These are phyloP conservation scores for Blastobasis lacticolella DNA, from an alignment of 2,888 invertebrate genomes.

Conservation along the genomic window DNA sequence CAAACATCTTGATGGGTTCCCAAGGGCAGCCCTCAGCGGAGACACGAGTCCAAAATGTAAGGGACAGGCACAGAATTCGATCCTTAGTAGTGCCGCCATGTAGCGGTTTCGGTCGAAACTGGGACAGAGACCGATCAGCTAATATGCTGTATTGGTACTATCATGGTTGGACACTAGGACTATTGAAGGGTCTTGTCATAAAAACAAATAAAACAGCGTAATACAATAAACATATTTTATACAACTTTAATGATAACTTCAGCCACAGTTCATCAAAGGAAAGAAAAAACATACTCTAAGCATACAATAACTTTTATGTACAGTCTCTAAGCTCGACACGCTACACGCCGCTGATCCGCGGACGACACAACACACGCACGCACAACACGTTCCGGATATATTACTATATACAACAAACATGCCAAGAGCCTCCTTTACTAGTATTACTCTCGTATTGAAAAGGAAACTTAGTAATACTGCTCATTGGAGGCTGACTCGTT, in stretches of 20 bases:
- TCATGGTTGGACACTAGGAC: too few species aligned
- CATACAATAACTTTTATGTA: slow-evolving; percentile 59
- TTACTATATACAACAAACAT: slow-evolving; percentile 33
- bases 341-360: too few species aligned
- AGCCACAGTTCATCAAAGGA: slow-evolving; percentile 30
- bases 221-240: slow-evolving; percentile 39
- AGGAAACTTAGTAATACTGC: slow-evolving; percentile 18
- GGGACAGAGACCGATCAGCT: too few species aligned
- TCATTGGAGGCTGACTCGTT: background rate
- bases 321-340: slow-evolving; percentile 54
- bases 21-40: too few species aligned
- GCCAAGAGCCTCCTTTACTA: slow-evolving; percentile 25
- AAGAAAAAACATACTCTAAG: slow-evolving; percentile 43
- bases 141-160: too few species aligned
- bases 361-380: slow-evolving; percentile 21
- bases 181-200: background rate
- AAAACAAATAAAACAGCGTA: slow-evolving; percentile 23
- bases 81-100: too few species aligned
- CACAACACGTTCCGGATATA: slow-evolving; percentile 19
- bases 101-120: too few species aligned
- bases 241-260: slow-evolving; percentile 41
- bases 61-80: too few species aligned
- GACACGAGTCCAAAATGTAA: too few species aligned
- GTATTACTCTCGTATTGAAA: slow-evolving; percentile 12
- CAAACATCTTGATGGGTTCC: too few species aligned